Evolutionary conservation across 1,140 invertebrate species (phyloP), one percentile per base, ranked within the genome.

Genomic region (Chironomus striatipennis): DNA sequence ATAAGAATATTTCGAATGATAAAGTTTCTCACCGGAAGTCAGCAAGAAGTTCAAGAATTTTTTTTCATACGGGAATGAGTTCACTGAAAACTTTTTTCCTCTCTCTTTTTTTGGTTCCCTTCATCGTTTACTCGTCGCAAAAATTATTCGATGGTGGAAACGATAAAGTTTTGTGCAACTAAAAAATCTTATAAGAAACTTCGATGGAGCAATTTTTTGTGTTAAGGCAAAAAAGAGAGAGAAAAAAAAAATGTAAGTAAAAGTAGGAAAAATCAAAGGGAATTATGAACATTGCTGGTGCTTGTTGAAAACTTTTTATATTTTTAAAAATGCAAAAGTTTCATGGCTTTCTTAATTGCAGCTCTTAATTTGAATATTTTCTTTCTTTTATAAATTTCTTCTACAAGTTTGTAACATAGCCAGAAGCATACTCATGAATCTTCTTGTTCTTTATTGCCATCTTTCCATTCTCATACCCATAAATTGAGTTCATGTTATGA

Each of bases 21-120:
- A 57, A 57, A 57, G 47, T 57, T 57, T 57, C 47, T 57, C 47
- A 57, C 47, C 47, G 47, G 47, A 57, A 57, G 47, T 57, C 47
- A 57, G 47, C 47, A 57, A 57, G 47, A 57, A 57, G 47, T 57
- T 57, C n/a, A 57, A 57, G 47, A 57, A 57, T 57, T 57, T 57
- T 57, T 34, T 34, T 34, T 5, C 24, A 34, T 57, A 57, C 47
- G 47, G 15, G 47, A 57, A 57, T 57, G 47, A 57, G 47, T 57
- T 57, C 47, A 57, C 47, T 57, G 47, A 57, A 57, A 57, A n/a
- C n/a, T 57, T n/a, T 57, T 57, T 15, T 34, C n/a, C n/a, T n/a
- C n/a, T n/a, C n/a, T n/a, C n/a, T 34, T 34, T 34, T 34, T 34
- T 34, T 34, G 24, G 24, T 34, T 34, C 24, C 24, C 24, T 34